These are phyloP conservation scores for Incurvaria masculella DNA, from an alignment of 2,888 invertebrate species.

Conservation along the genomic window DNA sequence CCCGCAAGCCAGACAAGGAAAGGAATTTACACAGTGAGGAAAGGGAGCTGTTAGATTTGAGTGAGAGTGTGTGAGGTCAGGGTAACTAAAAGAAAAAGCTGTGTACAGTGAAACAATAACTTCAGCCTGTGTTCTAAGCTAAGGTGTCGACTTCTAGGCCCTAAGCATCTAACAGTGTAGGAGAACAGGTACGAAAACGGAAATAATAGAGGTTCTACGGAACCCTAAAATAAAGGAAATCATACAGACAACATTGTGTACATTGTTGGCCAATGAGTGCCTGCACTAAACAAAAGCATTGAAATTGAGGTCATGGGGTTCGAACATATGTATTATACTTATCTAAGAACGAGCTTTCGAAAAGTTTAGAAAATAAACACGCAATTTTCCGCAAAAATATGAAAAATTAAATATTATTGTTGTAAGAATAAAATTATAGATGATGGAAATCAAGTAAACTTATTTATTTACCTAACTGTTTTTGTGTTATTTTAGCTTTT, in stretches of 20 bases:
- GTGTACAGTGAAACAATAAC: constrained; percentile 53
- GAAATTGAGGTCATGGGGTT: too few species aligned
- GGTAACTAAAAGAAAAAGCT: constrained; percentile 55
- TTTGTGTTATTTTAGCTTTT: too few species aligned
- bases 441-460: too few species aligned
- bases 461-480: too few species aligned
- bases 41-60: background rate
- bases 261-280: constrained; percentile 40
- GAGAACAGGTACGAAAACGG: constrained; percentile 46
- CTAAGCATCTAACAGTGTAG: constrained; percentile 56
- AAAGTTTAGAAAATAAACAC: too few species aligned
- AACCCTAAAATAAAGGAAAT: constrained; percentile 34
- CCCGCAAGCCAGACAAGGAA: background rate
- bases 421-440: too few species aligned
- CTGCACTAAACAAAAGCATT: too few species aligned
- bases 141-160: constrained; percentile 54
- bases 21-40: background rate
- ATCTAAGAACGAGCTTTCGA: too few species aligned
- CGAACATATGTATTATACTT: too few species aligned
- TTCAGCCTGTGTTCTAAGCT: constrained; percentile 54
- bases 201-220: constrained; percentile 22
- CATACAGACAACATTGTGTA: constrained; percentile 49
- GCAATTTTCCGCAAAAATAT: too few species aligned
- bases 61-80: constrained; percentile 45
- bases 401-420: too few species aligned